Evolutionary conservation across 2,797 vertebrate genomes (phyloP).

Genomic region (Gallinago stenura): DNA sequence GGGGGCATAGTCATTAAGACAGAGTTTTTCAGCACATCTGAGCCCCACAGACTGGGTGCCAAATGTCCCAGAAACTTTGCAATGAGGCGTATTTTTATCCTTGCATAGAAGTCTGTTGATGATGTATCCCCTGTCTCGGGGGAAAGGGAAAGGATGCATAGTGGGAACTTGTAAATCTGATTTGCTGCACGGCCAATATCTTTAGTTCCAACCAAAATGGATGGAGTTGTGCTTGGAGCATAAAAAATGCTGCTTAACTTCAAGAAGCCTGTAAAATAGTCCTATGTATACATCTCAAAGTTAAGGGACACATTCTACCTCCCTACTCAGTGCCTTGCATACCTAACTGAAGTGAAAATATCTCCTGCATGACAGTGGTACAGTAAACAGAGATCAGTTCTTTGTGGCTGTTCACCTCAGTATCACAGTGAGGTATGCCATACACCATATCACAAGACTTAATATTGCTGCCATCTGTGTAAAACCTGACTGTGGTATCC

Average conservation of each 20-base stretch:
- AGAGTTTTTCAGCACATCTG: not conserved
- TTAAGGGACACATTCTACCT: not conserved
- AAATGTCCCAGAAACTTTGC: not conserved
- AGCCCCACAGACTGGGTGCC: not conserved
- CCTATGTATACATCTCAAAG: not conserved
- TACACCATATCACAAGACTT: accelerated
- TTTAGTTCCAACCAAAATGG: not conserved
- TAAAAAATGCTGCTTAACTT: not conserved
- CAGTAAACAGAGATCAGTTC: not conserved
- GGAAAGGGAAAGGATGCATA: not conserved
- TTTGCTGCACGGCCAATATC: not conserved
- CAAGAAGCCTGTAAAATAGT: not conserved
- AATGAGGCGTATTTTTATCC: not conserved
- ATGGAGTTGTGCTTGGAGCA: not conserved
- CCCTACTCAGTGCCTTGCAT: not conserved
- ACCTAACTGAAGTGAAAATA: not conserved
- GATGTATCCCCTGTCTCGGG: not conserved
- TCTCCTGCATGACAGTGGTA: not conserved
- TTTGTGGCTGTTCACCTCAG: not conserved
- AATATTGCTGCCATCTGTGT: too few species aligned
- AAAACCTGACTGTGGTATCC: not conserved
- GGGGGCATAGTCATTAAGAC: not conserved
- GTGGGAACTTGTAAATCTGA: accelerated
- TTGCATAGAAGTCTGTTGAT: not conserved
- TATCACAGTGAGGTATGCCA: not conserved